Evolutionary conservation across 2,888 invertebrate species (phyloP).

Genomic region (Lycocerus yunnanus): DNA sequence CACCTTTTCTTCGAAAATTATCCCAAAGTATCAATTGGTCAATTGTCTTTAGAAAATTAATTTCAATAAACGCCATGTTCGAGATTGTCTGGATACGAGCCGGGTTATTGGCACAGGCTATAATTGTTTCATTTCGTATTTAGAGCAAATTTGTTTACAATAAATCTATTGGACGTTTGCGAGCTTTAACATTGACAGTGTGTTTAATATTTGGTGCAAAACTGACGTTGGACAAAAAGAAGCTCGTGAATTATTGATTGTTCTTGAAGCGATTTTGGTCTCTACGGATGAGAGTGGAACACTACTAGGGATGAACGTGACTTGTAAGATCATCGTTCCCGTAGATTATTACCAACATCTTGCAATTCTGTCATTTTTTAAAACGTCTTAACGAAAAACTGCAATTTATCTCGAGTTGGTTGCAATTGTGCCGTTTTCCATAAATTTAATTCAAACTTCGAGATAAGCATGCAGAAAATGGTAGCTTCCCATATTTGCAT

Average conservation of each 20-base stretch:
- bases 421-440: neutral
- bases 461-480: neutral
- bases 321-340: slow-evolving; percentile 24
- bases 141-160: slow-evolving; percentile 4
- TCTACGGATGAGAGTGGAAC: slow-evolving; percentile 24
- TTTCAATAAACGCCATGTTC: neutral
- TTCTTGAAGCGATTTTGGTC: slow-evolving; percentile 33
- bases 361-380: slow-evolving; percentile 9
- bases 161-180: slow-evolving; percentile 20
- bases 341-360: slow-evolving; percentile 21
- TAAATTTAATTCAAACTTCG: neutral
- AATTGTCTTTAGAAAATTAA: neutral
- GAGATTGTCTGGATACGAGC: neutral
- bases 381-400: slow-evolving; percentile 8
- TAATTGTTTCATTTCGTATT: neutral
- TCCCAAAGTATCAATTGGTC: neutral
- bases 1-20: neutral
- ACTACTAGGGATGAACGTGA: slow-evolving; percentile 36
- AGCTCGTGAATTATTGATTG: slow-evolving; percentile 40
- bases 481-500: neutral
- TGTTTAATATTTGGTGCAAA: slow-evolving; percentile 28
- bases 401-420: slow-evolving; percentile 2
- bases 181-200: slow-evolving; percentile 22
- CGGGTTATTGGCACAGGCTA: no score
- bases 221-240: slow-evolving; percentile 28